Evolutionary conservation across 2,888 invertebrate species (phyloP).

Genomic region (Magallana nippona): DNA sequence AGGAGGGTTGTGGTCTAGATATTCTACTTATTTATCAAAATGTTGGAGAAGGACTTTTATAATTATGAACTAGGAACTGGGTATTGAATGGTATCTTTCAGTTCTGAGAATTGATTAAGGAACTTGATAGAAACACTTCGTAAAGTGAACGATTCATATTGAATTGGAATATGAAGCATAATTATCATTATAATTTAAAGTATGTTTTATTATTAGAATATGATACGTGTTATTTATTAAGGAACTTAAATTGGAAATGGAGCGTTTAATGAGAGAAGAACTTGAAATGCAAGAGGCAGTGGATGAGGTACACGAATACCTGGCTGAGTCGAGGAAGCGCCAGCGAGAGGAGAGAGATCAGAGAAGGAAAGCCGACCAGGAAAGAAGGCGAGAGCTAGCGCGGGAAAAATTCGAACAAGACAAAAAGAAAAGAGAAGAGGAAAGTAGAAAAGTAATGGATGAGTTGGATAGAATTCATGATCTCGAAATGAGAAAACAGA

Average conservation of each 20-base stretch:
- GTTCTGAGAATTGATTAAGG: too few species aligned
- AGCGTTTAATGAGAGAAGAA: constrained; percentile 65
- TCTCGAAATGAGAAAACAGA: constrained; percentile 66
- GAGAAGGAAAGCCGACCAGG: constrained; percentile 69
- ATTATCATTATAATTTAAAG: too few species aligned
- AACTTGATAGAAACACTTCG: too few species aligned
- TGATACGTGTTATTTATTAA: constrained; percentile 28
- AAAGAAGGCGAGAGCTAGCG: constrained; percentile 70
- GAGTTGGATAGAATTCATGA: constrained; percentile 73
- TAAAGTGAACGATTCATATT: too few species aligned
- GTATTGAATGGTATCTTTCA: too few species aligned
- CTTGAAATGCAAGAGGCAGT: constrained; percentile 70
- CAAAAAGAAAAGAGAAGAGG: constrained; percentile 68
- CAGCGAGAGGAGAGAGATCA: constrained; percentile 71
- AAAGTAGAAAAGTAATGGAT: constrained; percentile 68
- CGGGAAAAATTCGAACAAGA: constrained; percentile 65
- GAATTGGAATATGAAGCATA: too few species aligned
- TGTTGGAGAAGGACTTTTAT: too few species aligned
- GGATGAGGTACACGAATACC: constrained; percentile 69
- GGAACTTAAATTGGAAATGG: constrained; percentile 70
- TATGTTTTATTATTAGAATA: too few species aligned
- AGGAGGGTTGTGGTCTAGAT: too few species aligned
- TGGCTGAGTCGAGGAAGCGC: constrained; percentile 63
- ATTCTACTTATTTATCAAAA: too few species aligned
- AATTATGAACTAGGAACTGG: too few species aligned